Percentiles rank a stretch among this genome's conserved stretches.
These are phyloP conservation scores for Nomada hirtipes DNA, from an alignment of 2,888 invertebrate genomes.

Conservation along the genomic window DNA sequence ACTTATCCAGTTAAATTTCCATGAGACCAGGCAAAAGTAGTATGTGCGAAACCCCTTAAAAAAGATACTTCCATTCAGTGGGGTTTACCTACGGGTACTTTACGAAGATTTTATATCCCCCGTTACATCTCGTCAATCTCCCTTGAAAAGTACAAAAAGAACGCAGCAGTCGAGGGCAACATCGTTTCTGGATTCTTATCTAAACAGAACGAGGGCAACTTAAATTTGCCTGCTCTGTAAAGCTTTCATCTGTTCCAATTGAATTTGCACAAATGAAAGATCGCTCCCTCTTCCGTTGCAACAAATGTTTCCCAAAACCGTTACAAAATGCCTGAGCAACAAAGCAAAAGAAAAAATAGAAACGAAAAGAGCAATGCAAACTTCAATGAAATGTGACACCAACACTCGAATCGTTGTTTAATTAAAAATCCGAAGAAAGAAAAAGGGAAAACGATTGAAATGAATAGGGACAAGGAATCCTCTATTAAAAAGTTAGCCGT, in stretches of 20 bases:
- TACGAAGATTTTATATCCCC: neutral
- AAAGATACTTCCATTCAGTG: neutral
- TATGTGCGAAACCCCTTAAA: neutral
- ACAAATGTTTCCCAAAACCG: neutral
- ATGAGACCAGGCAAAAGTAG: neutral
- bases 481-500: neutral
- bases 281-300: neutral
- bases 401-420: neutral
- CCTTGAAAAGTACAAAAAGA: neutral
- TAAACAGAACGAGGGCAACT: neutral
- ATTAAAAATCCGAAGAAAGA: neutral
- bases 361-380: neutral
- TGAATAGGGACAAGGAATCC: neutral
- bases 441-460: neutral
- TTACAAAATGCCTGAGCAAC: neutral
- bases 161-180: neutral
- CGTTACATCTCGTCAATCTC: neutral
- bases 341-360: neutral
- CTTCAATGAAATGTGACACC: no score
- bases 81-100: neutral
- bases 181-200: neutral
- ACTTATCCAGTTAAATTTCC: constrained; percentile 1
- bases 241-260: neutral
- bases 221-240: neutral
- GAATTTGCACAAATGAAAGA: neutral